These are phyloP conservation scores for Leptocoma aspasia DNA, from an alignment of 2,113 vertebrate species.

Conservation along the genomic window DNA sequence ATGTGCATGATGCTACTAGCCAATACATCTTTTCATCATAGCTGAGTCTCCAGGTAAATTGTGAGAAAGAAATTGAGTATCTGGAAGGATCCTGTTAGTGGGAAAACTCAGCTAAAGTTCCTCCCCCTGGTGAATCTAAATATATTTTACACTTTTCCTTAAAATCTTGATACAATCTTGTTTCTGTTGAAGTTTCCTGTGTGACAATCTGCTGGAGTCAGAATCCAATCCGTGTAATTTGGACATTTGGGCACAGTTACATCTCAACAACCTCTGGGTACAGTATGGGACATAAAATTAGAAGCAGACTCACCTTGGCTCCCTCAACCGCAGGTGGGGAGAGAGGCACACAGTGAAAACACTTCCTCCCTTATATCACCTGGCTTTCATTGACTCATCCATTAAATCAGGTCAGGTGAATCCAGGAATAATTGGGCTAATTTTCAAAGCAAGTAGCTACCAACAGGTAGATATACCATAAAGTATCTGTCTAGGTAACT, in stretches of 20 bases:
- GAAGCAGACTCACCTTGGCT: neutral
- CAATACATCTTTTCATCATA: neutral
- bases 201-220: neutral
- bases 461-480: neutral
- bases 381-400: neutral
- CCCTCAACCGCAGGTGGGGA: neutral
- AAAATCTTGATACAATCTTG: neutral
- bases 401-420: neutral
- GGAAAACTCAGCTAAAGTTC: neutral
- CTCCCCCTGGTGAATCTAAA: neutral
- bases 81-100: neutral
- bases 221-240: neutral
- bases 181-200: neutral
- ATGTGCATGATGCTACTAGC: neutral
- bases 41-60: neutral
- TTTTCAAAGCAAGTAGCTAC: neutral
- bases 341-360: neutral
- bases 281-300: neutral
- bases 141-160: neutral
- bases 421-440: neutral
- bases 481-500: neutral
- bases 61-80: neutral
- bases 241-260: neutral
- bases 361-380: neutral
- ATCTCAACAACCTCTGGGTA: neutral